Conservation (phyloP, 2,888 invertebrate genomes). For the Lasioglossum figueresi region DNA sequence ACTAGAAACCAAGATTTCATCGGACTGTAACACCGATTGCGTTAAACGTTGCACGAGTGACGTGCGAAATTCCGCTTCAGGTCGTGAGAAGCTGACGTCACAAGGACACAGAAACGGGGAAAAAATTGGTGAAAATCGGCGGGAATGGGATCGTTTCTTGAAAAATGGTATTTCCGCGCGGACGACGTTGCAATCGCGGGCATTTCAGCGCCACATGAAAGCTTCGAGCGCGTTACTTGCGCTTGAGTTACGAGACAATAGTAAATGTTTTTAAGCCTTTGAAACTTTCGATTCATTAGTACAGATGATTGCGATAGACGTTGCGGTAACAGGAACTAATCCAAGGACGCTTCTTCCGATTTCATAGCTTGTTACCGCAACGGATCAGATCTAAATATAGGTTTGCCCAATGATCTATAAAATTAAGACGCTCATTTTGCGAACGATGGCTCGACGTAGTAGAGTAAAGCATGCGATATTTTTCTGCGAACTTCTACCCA, state of each 20-base stretch:
- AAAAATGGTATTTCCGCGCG: conserved; percentile 28
- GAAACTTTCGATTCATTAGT: not conserved
- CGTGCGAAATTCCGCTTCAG: conserved; percentile 45
- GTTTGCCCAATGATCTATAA: not conserved
- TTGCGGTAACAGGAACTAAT: not conserved
- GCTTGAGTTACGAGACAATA: conserved; percentile 12
- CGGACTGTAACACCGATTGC: conserved; percentile 37
- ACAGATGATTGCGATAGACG: not conserved
- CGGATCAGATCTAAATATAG: not conserved
- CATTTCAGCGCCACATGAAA: not conserved
- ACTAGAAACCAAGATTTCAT: conserved; percentile 25
- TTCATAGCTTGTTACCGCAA: not conserved
- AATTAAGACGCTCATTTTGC: not conserved
- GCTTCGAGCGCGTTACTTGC: not conserved
- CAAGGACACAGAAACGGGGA: conserved; percentile 23
- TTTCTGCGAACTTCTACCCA: too few species aligned
- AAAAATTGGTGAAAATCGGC: conserved; percentile 32
- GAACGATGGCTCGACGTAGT: not conserved
- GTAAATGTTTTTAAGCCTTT: not conserved
- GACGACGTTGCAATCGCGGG: not conserved
- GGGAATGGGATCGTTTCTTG: not conserved
- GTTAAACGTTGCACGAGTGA: conserved; percentile 27
- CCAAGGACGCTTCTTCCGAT: not conserved
- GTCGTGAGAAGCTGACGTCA: conserved; percentile 54
- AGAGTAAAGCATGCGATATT: too few species aligned